These are phyloP conservation scores for Zaprionus ghesquierei DNA, from an alignment of 1,140 invertebrate genomes.

Conservation along the genomic window DNA sequence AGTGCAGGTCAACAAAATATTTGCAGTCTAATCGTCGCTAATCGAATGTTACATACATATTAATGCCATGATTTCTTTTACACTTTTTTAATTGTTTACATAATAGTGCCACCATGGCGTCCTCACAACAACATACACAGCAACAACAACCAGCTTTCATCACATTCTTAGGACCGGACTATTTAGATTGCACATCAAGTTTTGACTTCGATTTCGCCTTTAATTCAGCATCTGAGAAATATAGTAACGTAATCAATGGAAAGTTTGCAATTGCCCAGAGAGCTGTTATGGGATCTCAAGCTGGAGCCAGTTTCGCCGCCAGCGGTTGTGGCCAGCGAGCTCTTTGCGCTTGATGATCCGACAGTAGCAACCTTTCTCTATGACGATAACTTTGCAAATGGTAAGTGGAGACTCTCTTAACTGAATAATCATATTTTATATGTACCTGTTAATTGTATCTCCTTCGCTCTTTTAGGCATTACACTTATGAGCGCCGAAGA, in stretches of 20 bases:
- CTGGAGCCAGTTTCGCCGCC: slow-evolving; percentile 69
- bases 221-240: slow-evolving; percentile 37
- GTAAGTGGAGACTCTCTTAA: slow-evolving; percentile 28
- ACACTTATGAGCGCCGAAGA: slow-evolving; percentile 34
- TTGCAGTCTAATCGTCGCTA: slow-evolving; percentile 20
- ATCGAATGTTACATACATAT: neutral
- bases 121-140: slow-evolving; percentile 60
- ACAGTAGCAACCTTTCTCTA: slow-evolving; percentile 51
- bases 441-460: neutral
- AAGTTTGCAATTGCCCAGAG: slow-evolving; percentile 68
- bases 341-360: slow-evolving; percentile 67
- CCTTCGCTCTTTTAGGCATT: slow-evolving; percentile 31
- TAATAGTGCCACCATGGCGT: slow-evolving; percentile 78
- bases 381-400: slow-evolving; percentile 80
- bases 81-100: slow-evolving; percentile 11
- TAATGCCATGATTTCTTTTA: slow-evolving; percentile 1
- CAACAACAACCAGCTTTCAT: slow-evolving; percentile 55
- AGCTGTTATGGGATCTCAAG: slow-evolving; percentile 78
- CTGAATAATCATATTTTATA: neutral
- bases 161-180: slow-evolving; percentile 62
- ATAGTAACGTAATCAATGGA: slow-evolving; percentile 53
- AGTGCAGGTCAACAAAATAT: slow-evolving; percentile 34
- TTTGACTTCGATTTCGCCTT: slow-evolving; percentile 33
- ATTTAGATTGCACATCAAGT: slow-evolving; percentile 46
- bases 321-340: slow-evolving; percentile 54